phyloP scores from a whole-genome alignment of 2,888 invertebrate genomes.

The Notodonta ziczac region DNA sequence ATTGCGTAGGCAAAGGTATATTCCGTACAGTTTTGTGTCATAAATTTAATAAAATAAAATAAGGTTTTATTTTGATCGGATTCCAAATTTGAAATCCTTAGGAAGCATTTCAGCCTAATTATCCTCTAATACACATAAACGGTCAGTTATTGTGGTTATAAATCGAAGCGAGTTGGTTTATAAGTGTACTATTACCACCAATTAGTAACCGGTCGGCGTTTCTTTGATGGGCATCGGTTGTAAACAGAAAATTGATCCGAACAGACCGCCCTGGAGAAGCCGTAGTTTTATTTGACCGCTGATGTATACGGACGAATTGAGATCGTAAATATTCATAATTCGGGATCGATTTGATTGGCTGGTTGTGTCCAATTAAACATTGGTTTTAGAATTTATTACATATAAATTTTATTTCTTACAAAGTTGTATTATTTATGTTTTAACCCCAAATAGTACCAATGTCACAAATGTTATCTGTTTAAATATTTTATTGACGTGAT shows the following conservation, averaged over 20 bases:
- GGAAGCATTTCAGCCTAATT: conserved; percentile 28
- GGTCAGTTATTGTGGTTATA: conserved; percentile 41
- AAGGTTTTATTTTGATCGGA: not conserved
- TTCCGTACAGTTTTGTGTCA: not conserved
- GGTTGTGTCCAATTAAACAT: conserved; percentile 13
- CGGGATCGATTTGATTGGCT: conserved; percentile 7
- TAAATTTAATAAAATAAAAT: not conserved
- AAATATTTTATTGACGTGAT: no score
- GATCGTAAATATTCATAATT: conserved; percentile 9
- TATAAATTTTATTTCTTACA: not conserved
- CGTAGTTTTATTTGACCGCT: conserved; percentile 6
- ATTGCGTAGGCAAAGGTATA: not conserved
- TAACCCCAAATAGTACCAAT: no score
- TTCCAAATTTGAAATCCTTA: conserved; percentile 6
- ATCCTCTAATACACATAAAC: conserved; percentile 34
- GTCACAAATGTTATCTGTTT: no score
- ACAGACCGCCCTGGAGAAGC: conserved; percentile 63
- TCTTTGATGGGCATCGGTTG: conserved; percentile 74
- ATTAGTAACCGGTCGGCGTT: conserved; percentile 70
- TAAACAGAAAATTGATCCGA: conserved; percentile 79
- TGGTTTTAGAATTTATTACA: not conserved
- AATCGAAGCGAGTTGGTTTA: conserved; percentile 47
- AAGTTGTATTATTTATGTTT: no score
- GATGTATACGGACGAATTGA: not conserved
- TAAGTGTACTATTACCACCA: conserved; percentile 76